Conservation (phyloP, 2,113 vertebrate genomes). For the Brachyhypopomus occidentalis region DNA sequence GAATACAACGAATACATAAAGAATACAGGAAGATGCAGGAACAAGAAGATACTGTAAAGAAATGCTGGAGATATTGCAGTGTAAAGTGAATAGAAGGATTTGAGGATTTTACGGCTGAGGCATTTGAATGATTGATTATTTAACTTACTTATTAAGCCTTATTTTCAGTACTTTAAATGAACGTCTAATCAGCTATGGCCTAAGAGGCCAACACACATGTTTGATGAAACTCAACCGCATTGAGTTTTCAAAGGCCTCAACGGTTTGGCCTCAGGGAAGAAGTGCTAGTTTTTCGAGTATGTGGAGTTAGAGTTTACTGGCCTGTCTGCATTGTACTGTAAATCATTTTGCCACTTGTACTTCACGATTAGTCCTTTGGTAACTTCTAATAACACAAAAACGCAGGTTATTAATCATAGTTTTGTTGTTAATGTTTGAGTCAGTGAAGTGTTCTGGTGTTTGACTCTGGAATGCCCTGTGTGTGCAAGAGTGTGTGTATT, state of each 20-base stretch:
- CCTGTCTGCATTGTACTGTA: neutral
- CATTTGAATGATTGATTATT: neutral
- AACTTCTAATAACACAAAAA: constrained; percentile 11
- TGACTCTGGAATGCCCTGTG: neutral
- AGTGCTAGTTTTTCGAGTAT: constrained; percentile 6
- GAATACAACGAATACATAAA: too few species aligned
- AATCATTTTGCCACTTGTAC: neutral
- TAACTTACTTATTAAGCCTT: neutral
- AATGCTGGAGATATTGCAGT: too few species aligned
- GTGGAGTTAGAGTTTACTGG: neutral
- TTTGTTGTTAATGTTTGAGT: constrained; percentile 3
- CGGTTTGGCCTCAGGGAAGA: constrained; percentile 26
- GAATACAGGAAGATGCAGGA: too few species aligned
- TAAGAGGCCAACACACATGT: neutral
- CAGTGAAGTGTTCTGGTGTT: constrained; percentile 3
- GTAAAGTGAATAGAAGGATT: too few species aligned
- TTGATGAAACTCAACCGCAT: neutral
- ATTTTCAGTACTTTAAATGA: neutral
- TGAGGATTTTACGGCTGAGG: too few species aligned
- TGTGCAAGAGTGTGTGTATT: neutral
- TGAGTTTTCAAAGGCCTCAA: constrained; percentile 11
- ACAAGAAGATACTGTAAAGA: too few species aligned
- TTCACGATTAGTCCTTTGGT: neutral
- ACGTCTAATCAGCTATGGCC: neutral
- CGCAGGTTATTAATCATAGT: neutral